phyloP scores from a whole-genome alignment of 2,113 vertebrate genomes.

The Tauraco erythrolophus region DNA sequence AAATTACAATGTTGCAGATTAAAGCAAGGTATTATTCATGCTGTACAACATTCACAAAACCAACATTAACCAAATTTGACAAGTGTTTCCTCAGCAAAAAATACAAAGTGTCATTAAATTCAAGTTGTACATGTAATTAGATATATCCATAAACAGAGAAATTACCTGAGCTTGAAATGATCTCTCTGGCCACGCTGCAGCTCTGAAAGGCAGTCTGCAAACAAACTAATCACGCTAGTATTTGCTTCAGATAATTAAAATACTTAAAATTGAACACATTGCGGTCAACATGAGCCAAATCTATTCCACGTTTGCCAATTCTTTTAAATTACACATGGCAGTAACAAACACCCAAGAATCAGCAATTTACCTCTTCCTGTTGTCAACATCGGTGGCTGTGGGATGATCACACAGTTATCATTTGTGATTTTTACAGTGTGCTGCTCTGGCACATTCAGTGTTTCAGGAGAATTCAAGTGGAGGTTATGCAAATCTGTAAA shows the following conservation, averaged over 20 bases:
- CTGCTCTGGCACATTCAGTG: neutral
- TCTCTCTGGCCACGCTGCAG: neutral
- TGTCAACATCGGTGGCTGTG: neutral
- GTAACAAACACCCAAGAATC: neutral
- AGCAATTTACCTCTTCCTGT: neutral
- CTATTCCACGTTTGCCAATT: neutral
- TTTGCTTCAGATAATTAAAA: neutral
- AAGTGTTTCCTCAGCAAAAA: neutral
- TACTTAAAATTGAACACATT: neutral
- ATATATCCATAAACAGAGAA: neutral
- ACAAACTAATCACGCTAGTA: neutral
- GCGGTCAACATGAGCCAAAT: neutral
- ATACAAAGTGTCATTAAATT: neutral
- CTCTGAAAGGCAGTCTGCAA: neutral
- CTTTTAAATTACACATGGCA: neutral
- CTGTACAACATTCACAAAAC: neutral
- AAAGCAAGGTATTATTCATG: neutral
- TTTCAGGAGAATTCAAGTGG: neutral
- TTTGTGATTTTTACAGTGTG: neutral
- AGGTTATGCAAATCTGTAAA: neutral
- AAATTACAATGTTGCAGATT: neutral
- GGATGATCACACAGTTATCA: neutral
- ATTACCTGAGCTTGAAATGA: neutral
- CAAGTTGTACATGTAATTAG: neutral
- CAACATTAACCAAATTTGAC: neutral